Evolutionary conservation across 2,797 vertebrate species (phyloP).

Genomic region (Sebastes nivosus): DNA sequence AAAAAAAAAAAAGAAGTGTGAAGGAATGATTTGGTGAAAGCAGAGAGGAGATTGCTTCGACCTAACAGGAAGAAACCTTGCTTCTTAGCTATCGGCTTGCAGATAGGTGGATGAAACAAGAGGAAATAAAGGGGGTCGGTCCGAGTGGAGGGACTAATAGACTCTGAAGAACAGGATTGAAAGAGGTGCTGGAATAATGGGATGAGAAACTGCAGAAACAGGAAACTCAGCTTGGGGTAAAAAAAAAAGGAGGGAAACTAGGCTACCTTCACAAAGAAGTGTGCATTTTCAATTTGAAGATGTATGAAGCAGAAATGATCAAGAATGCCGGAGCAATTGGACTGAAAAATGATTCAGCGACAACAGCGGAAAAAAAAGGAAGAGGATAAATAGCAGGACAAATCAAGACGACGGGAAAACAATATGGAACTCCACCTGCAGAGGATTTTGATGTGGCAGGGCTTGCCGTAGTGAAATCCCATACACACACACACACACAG

Average conservation of each 20-base stretch:
- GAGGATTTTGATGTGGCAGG: neutral
- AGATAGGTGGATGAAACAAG: slow-evolving; percentile 5
- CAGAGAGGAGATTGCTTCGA: slow-evolving; percentile 33
- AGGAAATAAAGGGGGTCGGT: slow-evolving; percentile 6
- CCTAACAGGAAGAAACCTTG: slow-evolving; percentile 15
- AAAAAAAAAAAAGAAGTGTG: neutral
- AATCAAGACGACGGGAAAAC: neutral
- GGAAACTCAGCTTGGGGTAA: neutral
- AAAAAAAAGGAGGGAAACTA: neutral
- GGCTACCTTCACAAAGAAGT: neutral
- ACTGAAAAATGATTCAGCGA: neutral
- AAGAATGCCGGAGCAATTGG: neutral
- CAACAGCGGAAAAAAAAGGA: neutral
- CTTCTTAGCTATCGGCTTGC: neutral
- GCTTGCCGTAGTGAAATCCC: neutral
- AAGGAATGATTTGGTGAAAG: slow-evolving; percentile 30
- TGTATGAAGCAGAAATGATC: neutral
- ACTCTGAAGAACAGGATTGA: neutral
- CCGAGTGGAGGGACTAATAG: neutral
- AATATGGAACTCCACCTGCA: neutral
- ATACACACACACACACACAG: too few relatives aligned
- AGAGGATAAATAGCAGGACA: neutral
- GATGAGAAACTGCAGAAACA: neutral
- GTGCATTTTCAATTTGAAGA: slow-evolving; percentile 7
- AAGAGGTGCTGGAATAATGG: neutral